phyloP scores from a whole-genome alignment of 2,888 invertebrate genomes.

The Andricus quercusramuli region DNA sequence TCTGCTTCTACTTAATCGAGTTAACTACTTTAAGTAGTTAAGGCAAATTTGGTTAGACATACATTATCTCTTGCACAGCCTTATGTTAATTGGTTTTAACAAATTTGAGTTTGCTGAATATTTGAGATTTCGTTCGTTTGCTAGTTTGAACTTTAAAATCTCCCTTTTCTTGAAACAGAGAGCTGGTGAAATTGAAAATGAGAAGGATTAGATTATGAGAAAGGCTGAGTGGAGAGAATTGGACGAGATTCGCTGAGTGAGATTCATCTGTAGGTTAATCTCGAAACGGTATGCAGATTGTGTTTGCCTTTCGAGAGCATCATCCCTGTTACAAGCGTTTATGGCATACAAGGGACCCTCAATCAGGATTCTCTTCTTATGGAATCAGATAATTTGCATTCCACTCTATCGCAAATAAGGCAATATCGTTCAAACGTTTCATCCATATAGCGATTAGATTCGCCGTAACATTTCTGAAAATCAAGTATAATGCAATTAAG shows the following conservation, averaged over 20 bases:
- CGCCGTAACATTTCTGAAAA: no score
- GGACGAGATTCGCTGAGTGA: neutral
- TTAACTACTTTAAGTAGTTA: no score
- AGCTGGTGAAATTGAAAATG: neutral
- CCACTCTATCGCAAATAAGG: neutral
- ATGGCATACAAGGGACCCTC: neutral
- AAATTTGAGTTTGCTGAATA: no score
- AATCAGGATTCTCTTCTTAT: neutral
- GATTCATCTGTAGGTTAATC: neutral
- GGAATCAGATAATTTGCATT: neutral
- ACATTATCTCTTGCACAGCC: no score
- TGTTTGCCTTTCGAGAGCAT: neutral
- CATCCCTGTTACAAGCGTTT: neutral
- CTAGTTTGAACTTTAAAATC: no score
- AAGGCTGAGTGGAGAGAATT: neutral
- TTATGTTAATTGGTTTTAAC: no score
- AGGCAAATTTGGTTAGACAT: no score
- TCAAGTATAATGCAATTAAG: no score
- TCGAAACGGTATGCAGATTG: constrained; percentile 7
- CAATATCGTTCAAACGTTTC: neutral
- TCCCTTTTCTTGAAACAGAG: neutral
- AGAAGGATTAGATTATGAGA: neutral
- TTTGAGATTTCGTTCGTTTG: no score
- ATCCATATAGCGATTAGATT: neutral
- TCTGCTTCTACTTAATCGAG: no score